A percentile compares a stretch with the other conserved stretches of the same genome.
Evolutionary conservation across 53 echinoderm and acorn worm genomes (phyloP).

Genomic region (Temnopleurus reevesii): DNA sequence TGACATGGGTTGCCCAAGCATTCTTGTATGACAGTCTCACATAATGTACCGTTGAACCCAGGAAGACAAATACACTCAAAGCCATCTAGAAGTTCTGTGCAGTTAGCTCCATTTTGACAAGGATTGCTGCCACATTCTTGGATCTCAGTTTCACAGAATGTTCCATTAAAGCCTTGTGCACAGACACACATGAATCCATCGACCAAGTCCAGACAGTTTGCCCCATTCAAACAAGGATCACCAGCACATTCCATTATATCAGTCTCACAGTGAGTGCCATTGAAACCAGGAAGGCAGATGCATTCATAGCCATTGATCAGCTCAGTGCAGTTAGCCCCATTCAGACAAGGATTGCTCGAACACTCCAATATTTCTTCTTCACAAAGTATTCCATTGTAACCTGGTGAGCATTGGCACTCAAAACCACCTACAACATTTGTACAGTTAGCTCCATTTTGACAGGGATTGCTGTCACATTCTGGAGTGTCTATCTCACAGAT

Average conservation of each 20-base stretch:
- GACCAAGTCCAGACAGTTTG: slow-evolving; percentile 66
- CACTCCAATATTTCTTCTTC: slow-evolving; percentile 57
- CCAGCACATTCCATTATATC: slow-evolving; percentile 63
- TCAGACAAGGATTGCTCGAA: slow-evolving; percentile 54
- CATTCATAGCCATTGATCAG: slow-evolving; percentile 46
- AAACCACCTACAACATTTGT: slow-evolving; percentile 34
- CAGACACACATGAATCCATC: slow-evolving; percentile 62
- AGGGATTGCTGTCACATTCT: slow-evolving; percentile 57
- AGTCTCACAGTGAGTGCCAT: slow-evolving; percentile 60
- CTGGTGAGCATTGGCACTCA: slow-evolving; percentile 55
- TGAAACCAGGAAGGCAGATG: slow-evolving; percentile 57
- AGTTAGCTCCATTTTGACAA: slow-evolving; percentile 35
- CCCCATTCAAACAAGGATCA: slow-evolving; percentile 61
- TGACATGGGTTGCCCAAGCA: slow-evolving; percentile 72
- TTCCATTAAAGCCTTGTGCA: slow-evolving; percentile 59
- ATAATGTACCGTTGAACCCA: slow-evolving; percentile 49
- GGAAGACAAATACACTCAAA: slow-evolving; percentile 35
- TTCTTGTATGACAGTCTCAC: slow-evolving; percentile 65
- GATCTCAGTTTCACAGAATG: slow-evolving; percentile 32
- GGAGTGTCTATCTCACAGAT: not conserved
- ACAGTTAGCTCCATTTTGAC: slow-evolving; percentile 55
- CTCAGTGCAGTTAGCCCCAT: slow-evolving; percentile 66
- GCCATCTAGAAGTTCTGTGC: slow-evolving; percentile 30
- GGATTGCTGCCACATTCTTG: slow-evolving; percentile 47
- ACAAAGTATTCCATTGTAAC: slow-evolving; percentile 55